Evolutionary conservation across 1,140 invertebrate genomes (phyloP).

Genomic region (Drosophila cardini): DNA sequence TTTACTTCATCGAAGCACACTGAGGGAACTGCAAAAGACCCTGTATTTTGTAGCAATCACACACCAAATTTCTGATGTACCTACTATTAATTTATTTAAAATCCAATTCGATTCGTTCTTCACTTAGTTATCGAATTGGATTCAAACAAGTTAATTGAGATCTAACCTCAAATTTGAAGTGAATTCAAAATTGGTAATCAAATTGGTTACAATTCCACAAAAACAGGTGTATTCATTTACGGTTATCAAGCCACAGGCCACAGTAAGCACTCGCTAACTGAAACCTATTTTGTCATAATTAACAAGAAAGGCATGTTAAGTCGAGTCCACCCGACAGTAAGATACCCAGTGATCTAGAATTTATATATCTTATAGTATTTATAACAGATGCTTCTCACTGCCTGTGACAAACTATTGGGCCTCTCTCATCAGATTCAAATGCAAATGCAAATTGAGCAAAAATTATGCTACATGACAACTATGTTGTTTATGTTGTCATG

Average conservation of each 20-base stretch:
- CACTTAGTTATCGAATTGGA: too few species aligned
- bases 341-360: too few species aligned
- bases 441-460: constrained; percentile 47
- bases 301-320: constrained; percentile 25
- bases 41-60: too few species aligned
- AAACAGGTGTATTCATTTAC: constrained; percentile 42
- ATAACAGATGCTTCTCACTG: too few species aligned
- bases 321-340: too few species aligned
- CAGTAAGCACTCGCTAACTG: constrained; percentile 15
- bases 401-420: too few species aligned
- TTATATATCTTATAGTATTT: too few species aligned
- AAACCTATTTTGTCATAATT: constrained; percentile 46
- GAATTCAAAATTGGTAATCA: constrained; percentile 10
- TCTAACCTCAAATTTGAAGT: constrained; percentile 30
- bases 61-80: too few species aligned
- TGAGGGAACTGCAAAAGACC: too few species aligned
- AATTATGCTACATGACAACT: constrained; percentile 54
- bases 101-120: too few species aligned
- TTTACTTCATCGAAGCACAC: background rate
- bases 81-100: too few species aligned
- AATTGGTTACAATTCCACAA: constrained; percentile 24
- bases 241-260: constrained; percentile 34
- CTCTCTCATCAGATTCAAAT: constrained; percentile 62
- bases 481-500: constrained; percentile 41
- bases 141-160: constrained; percentile 4